phyloP scores from a whole-genome alignment of 2,113 vertebrate species.

The Xenopus laevis region DNA sequence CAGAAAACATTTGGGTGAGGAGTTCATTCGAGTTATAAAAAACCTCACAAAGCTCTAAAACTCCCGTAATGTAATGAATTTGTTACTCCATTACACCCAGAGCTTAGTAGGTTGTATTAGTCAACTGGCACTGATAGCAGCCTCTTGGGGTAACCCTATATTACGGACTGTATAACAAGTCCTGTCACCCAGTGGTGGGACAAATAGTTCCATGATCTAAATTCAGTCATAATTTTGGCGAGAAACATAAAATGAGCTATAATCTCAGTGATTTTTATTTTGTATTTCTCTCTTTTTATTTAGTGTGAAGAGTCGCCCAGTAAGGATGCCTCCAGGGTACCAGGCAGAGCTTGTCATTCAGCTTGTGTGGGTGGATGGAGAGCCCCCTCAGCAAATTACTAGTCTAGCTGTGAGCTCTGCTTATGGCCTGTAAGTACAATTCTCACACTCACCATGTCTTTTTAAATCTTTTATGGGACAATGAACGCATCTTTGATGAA shows the following conservation, averaged over 20 bases:
- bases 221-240: neutral
- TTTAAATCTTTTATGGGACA: conserved; percentile 17
- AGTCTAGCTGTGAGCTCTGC: conserved; percentile 91
- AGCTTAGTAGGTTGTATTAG: no score
- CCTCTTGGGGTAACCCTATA: no score
- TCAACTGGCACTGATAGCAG: no score
- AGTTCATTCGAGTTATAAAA: no score
- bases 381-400: conserved; percentile 91
- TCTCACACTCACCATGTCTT: neutral
- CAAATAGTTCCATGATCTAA: neutral
- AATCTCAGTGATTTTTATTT: no score
- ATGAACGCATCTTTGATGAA: neutral
- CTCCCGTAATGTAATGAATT: no score
- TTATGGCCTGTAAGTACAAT: conserved; percentile 91
- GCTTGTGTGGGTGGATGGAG: conserved; percentile 88
- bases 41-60: no score
- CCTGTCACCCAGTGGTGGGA: no score
- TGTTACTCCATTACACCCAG: no score
- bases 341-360: conserved; percentile 92
- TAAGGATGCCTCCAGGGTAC: conserved; percentile 90
- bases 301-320: conserved; percentile 82
- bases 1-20: no score
- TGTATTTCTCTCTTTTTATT: conserved; percentile 32
- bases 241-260: neutral
- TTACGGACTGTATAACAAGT: no score